phyloP scores from a whole-genome alignment of 1,140 invertebrate species.

The Leguminivora glycinivorella region DNA sequence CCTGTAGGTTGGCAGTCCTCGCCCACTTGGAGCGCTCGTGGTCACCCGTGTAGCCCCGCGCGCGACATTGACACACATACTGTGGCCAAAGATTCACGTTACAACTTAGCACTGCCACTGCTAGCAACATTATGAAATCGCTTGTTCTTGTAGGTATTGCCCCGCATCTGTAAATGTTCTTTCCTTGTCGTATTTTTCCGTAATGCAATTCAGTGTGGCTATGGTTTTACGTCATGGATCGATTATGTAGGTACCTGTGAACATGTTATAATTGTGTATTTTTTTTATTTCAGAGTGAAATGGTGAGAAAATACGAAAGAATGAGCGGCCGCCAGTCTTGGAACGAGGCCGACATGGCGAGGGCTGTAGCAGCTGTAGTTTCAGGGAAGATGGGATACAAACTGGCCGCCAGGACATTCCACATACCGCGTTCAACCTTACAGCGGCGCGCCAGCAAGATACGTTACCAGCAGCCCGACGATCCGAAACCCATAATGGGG shows the following conservation, averaged over 20 bases:
- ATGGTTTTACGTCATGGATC: neutral
- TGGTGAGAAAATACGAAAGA: conserved; percentile 77
- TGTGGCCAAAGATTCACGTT: conserved; percentile 22
- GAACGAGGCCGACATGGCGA: conserved; percentile 75
- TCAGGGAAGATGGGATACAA: conserved; percentile 78
- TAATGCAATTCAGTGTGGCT: neutral
- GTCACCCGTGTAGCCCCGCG: conserved; percentile 13
- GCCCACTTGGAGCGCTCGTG: conserved; percentile 16
- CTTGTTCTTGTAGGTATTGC: conserved; percentile 21
- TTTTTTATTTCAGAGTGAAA: conserved; percentile 59
- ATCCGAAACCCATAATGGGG: conserved; percentile 70
- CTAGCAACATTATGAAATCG: conserved; percentile 19
- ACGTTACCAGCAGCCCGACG: conserved; percentile 66
- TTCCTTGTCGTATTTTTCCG: neutral
- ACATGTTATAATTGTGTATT: conserved; percentile 20
- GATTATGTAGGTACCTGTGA: neutral
- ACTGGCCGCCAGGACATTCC: conserved; percentile 69
- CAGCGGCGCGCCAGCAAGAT: conserved; percentile 72
- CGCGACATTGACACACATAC: conserved; percentile 25
- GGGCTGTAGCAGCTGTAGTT: conserved; percentile 72
- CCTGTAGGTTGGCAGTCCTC: conserved; percentile 22
- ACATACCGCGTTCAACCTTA: conserved; percentile 71
- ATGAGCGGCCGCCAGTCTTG: conserved; percentile 76
- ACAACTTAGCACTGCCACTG: conserved; percentile 18
- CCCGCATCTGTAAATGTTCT: neutral